Evolutionary conservation across 2,888 invertebrate genomes (phyloP).

Genomic region (Meloe dianella): DNA sequence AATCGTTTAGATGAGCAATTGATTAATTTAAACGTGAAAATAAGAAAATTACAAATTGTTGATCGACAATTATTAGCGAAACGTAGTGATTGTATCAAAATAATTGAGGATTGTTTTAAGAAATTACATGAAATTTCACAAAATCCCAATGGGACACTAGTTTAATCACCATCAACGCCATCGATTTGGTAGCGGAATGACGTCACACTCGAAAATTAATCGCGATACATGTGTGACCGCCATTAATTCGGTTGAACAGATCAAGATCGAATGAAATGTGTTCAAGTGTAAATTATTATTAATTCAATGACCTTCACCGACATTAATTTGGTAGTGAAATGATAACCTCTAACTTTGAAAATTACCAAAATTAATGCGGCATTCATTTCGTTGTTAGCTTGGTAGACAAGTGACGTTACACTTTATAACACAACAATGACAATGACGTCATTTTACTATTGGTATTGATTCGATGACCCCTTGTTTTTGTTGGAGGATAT

Average conservation of each 20-base stretch:
- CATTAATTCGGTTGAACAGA: too few species aligned
- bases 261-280: too few species aligned
- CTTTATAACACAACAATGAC: too few species aligned
- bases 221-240: too few species aligned
- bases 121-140: slow-evolving; percentile 27
- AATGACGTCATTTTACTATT: too few species aligned
- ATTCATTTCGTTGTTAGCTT: too few species aligned
- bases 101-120: slow-evolving; percentile 33
- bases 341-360: too few species aligned
- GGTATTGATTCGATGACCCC: too few species aligned
- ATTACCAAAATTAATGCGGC: too few species aligned
- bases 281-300: too few species aligned
- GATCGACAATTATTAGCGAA: slow-evolving; percentile 32
- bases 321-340: background rate
- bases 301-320: background rate
- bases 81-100: slow-evolving; percentile 34
- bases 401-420: too few species aligned
- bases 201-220: background rate
- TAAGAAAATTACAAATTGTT: slow-evolving; percentile 36
- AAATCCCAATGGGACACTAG: slow-evolving; percentile 19
- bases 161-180: background rate
- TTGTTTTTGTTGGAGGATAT: too few species aligned
- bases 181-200: background rate
- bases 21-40: slow-evolving; percentile 38
- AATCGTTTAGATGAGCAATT: slow-evolving; percentile 40